These are phyloP conservation scores for Rhysida immarginata DNA, from an alignment of 1,140 invertebrate species.

Conservation along the genomic window DNA sequence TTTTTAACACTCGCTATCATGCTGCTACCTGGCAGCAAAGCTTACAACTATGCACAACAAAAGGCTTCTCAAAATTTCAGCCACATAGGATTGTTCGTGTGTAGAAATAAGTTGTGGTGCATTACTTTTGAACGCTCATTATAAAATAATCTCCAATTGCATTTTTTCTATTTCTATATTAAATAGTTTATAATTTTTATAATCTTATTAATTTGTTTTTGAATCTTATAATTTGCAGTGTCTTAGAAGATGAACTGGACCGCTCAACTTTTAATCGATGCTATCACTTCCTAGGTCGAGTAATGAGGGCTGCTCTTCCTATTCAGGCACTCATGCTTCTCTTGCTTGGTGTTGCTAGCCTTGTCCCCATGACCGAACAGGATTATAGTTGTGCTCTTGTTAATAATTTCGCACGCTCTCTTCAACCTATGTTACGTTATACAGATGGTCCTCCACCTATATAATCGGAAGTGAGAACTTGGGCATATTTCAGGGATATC, in stretches of 20 bases:
- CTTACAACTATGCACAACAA: too few species aligned
- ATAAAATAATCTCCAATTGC: too few species aligned
- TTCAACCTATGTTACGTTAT: slow-evolving; percentile 73
- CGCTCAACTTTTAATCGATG: slow-evolving; percentile 46
- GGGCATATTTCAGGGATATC: too few species aligned
- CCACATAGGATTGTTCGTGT: too few species aligned
- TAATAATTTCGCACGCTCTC: slow-evolving; percentile 49
- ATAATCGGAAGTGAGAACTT: too few species aligned
- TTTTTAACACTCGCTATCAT: too few species aligned
- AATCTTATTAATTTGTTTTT: not conserved
- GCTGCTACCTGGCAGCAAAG: too few species aligned
- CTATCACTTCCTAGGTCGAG: slow-evolving; percentile 66
- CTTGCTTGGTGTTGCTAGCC: slow-evolving; percentile 67
- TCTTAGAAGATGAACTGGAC: not conserved
- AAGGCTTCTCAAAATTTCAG: too few species aligned
- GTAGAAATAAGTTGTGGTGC: too few species aligned
- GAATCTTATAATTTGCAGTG: not conserved
- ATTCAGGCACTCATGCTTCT: slow-evolving; percentile 70
- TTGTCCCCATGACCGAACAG: slow-evolving; percentile 69
- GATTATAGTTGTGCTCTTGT: slow-evolving; percentile 66
- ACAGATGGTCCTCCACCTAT: slow-evolving; percentile 76
- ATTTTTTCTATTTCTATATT: too few species aligned
- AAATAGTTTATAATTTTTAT: too few species aligned
- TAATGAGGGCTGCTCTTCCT: slow-evolving; percentile 72
- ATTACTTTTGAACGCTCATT: too few species aligned